phyloP scores from a whole-genome alignment of 2,113 vertebrate genomes.

The Tichodroma muraria region DNA sequence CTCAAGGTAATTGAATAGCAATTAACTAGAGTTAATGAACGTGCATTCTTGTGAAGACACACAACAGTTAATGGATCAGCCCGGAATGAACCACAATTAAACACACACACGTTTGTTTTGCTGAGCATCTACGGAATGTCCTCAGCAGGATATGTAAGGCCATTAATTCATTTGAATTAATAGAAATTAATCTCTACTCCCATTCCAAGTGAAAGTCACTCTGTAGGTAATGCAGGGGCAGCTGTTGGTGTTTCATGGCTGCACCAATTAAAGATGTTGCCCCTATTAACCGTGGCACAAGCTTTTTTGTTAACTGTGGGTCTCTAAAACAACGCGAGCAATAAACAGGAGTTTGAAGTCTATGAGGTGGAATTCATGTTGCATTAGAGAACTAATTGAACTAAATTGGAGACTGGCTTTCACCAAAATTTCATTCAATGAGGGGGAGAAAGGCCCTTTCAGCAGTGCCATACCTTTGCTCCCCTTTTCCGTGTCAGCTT shows the following conservation, averaged over 20 bases:
- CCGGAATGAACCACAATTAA: background rate
- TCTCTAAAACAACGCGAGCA: background rate
- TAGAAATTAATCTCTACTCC: background rate
- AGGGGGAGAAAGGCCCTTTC: background rate
- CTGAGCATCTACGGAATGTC: background rate
- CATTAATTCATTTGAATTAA: background rate
- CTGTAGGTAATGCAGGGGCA: background rate
- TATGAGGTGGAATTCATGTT: background rate
- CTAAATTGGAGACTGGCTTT: background rate
- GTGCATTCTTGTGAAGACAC: background rate
- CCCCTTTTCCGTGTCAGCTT: background rate
- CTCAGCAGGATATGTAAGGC: background rate
- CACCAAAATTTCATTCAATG: background rate
- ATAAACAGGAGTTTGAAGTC: background rate
- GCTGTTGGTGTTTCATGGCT: background rate
- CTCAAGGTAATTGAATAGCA: slow-evolving; percentile 41
- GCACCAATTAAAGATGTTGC: background rate
- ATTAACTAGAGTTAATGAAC: slow-evolving; percentile 48
- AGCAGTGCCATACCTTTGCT: accelerated
- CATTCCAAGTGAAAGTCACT: background rate
- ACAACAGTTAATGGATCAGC: background rate
- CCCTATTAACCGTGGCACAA: background rate
- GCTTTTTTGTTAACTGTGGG: background rate
- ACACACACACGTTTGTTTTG: background rate
- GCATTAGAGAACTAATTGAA: background rate